phyloP scores from a whole-genome alignment of 1,140 invertebrate genomes.

The Drosophila willistoni region DNA sequence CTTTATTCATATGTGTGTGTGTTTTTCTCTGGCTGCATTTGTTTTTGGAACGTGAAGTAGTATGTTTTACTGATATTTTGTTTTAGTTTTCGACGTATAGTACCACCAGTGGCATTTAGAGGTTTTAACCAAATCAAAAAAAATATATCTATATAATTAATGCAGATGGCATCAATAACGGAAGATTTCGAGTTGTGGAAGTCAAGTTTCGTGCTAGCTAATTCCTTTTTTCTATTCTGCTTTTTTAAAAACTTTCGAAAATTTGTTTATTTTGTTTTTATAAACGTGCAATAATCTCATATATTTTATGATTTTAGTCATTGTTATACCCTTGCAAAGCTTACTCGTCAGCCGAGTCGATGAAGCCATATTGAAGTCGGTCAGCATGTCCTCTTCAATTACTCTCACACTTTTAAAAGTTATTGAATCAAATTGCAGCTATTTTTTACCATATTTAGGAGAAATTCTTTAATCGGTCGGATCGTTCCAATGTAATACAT shows the following conservation, averaged over 20 bases:
- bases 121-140: slow-evolving; percentile 44
- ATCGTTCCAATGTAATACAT: too few species aligned
- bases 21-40: slow-evolving; percentile 44
- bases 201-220: slow-evolving; percentile 41
- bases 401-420: too few species aligned
- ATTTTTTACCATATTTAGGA: too few species aligned
- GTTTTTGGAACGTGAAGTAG: slow-evolving; percentile 56
- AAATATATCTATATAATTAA: slow-evolving; percentile 18
- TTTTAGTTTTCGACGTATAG: slow-evolving; percentile 43
- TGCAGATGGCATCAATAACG: slow-evolving; percentile 51
- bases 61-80: slow-evolving; percentile 35
- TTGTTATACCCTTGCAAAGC: not conserved
- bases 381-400: too few species aligned
- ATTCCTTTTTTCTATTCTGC: slow-evolving; percentile 24
- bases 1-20: slow-evolving; percentile 42
- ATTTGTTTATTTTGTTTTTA: slow-evolving; percentile 47
- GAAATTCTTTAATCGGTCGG: too few species aligned
- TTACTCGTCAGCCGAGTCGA: too few species aligned
- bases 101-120: slow-evolving; percentile 74
- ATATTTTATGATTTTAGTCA: slow-evolving; percentile 36
- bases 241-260: slow-evolving; percentile 50
- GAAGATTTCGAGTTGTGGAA: slow-evolving; percentile 68
- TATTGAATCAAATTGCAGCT: too few species aligned
- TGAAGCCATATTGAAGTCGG: too few species aligned
- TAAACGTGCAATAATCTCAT: slow-evolving; percentile 64